Evolutionary conservation across 2,797 vertebrate genomes (phyloP).

Genomic region (Rhinella marina): DNA sequence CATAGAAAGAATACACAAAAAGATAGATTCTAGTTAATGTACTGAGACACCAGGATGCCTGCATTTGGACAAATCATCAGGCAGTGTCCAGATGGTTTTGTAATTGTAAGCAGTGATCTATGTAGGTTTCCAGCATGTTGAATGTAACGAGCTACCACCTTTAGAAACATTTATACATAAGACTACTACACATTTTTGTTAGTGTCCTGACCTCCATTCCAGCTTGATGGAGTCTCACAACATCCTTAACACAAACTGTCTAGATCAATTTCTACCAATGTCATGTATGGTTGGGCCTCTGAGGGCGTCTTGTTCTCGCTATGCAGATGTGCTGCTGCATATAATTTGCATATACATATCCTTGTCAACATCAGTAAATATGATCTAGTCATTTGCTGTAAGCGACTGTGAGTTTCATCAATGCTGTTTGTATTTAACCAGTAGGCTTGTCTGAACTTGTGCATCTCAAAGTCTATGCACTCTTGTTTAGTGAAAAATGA

Average conservation of each 20-base stretch:
- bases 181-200: background rate
- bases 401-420: conserved; percentile 50
- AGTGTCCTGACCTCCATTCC: conserved; percentile 2
- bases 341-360: conserved; percentile 55
- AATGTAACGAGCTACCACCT: background rate
- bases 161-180: background rate
- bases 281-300: conserved; percentile 37
- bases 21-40: background rate
- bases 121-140: background rate
- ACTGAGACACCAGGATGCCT: background rate
- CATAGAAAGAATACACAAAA: background rate
- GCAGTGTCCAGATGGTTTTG: background rate
- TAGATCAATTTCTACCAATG: conserved; percentile 50
- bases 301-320: conserved; percentile 41
- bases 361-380: conserved; percentile 55
- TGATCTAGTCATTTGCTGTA: conserved; percentile 43
- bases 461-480: conserved; percentile 39
- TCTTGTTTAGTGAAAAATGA: conserved; percentile 43
- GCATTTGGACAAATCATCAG: background rate
- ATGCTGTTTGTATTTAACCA: conserved; percentile 48
- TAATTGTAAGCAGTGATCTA: background rate
- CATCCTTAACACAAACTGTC: conserved; percentile 42
- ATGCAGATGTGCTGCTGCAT: conserved; percentile 50
- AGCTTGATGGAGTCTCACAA: conserved; percentile 28
- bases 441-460: conserved; percentile 52